phyloP scores from a whole-genome alignment of 2,797 vertebrate genomes.

The Pelochelys cantorii region DNA sequence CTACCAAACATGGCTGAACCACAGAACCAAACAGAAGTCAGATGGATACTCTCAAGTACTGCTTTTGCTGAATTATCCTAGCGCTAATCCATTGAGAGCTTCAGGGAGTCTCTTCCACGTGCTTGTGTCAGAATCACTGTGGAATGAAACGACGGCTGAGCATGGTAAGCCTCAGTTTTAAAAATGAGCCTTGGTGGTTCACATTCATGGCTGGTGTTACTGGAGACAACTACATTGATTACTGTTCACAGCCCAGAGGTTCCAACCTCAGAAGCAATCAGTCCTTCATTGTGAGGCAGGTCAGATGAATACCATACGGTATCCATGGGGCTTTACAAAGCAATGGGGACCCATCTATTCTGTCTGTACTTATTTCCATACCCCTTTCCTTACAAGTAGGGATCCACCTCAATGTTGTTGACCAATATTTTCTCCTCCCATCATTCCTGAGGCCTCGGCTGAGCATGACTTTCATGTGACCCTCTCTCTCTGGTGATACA shows the following conservation, averaged over 20 bases:
- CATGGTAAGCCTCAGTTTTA: neutral
- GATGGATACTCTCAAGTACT: neutral
- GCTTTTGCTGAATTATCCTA: rapidly evolving
- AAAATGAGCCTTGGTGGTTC: rapidly evolving
- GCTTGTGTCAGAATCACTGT: neutral
- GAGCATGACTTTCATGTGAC: neutral
- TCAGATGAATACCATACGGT: neutral
- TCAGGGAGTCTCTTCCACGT: rapidly evolving
- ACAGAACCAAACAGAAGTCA: neutral
- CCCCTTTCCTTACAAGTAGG: neutral
- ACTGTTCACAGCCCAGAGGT: rapidly evolving
- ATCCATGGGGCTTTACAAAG: neutral
- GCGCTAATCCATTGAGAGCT: neutral
- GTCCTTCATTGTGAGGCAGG: neutral
- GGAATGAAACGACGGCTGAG: neutral
- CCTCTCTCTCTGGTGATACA: neutral
- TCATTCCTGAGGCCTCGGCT: too few relatives aligned
- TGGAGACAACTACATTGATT: neutral
- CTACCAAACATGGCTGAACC: neutral
- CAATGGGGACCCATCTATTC: neutral
- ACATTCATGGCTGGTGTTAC: rapidly evolving
- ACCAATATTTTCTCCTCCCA: neutral
- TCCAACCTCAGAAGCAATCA: neutral
- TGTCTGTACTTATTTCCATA: neutral
- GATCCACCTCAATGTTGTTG: neutral